phyloP scores from a whole-genome alignment of 2,797 vertebrate species.

The Sebastes oblongus region DNA sequence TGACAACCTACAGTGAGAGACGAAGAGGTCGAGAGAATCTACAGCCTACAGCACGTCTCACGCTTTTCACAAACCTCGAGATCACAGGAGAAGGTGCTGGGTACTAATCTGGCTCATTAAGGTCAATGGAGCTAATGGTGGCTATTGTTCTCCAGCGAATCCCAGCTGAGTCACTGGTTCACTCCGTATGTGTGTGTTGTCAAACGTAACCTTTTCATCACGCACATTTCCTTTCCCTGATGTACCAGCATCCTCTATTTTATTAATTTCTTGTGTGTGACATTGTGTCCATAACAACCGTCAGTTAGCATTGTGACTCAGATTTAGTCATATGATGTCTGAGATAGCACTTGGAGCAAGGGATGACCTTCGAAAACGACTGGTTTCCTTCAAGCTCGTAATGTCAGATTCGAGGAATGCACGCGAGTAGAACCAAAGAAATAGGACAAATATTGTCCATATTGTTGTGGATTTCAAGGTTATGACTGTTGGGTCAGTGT shows the following conservation, averaged over 20 bases:
- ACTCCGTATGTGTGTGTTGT: neutral
- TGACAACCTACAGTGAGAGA: constrained; percentile 63
- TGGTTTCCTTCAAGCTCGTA: constrained; percentile 29
- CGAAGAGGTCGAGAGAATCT: constrained; percentile 41
- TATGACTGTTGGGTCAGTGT: neutral
- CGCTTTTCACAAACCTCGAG: constrained; percentile 45
- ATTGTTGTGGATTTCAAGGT: constrained; percentile 16
- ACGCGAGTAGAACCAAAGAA: neutral
- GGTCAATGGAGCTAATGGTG: constrained; percentile 63
- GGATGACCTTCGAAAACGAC: constrained; percentile 41
- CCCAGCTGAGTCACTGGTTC: neutral
- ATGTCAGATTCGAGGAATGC: constrained; percentile 32
- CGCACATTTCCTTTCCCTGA: neutral
- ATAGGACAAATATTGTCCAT: neutral
- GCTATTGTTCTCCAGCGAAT: constrained; percentile 45
- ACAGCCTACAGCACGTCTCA: constrained; percentile 22
- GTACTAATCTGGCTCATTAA: constrained; percentile 75
- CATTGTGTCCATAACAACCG: neutral
- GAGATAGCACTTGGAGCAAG: constrained; percentile 33
- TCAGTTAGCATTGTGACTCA: constrained; percentile 25
- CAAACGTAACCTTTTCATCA: neutral
- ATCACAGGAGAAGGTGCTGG: constrained; percentile 65
- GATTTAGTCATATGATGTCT: constrained; percentile 34
- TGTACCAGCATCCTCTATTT: neutral
- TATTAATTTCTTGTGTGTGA: neutral